Percentiles rank a stretch among this genome's conserved stretches.
These are phyloP conservation scores for Hypothenemus hampei DNA, from an alignment of 1,140 invertebrate genomes.

Conservation along the genomic window DNA sequence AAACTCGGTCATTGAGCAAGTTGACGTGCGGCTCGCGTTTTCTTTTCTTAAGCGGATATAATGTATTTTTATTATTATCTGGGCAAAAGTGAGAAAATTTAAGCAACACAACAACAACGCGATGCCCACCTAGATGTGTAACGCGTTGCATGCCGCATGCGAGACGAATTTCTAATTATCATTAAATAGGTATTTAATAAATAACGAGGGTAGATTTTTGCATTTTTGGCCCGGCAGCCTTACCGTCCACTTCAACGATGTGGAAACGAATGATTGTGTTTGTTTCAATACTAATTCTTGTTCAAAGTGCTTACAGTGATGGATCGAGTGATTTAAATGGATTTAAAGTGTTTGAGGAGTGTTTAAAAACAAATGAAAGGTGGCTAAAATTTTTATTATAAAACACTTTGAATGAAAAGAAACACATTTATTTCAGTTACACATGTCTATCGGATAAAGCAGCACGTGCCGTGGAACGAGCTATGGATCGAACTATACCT, in stretches of 20 bases:
- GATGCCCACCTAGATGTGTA: slow-evolving; percentile 1
- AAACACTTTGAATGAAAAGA: neutral
- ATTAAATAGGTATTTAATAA: slow-evolving; percentile 18
- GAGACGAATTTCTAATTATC: slow-evolving; percentile 10
- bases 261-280: slow-evolving; percentile 1
- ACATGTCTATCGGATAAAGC: slow-evolving; percentile 36
- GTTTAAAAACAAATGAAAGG: slow-evolving; percentile 3
- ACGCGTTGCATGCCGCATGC: slow-evolving; percentile 5
- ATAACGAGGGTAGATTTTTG: neutral
- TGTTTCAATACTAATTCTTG: no score
- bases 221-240: slow-evolving; percentile 2
- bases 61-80: no score
- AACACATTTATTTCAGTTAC: slow-evolving; percentile 16
- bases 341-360: slow-evolving; percentile 5
- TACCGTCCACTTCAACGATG: neutral
- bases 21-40: slow-evolving; percentile 2
- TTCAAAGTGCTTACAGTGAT: slow-evolving; percentile 7
- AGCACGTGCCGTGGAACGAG: slow-evolving; percentile 32
- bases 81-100: slow-evolving; percentile 16
- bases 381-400: neutral
- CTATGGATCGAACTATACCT: slow-evolving; percentile 35
- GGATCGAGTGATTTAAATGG: neutral
- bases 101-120: slow-evolving; percentile 3
- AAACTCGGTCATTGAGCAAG: slow-evolving; percentile 18
- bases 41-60: slow-evolving; percentile 1